These are phyloP conservation scores for Lates calcarifer DNA, from an alignment of 2,113 vertebrate genomes.

Conservation along the genomic window DNA sequence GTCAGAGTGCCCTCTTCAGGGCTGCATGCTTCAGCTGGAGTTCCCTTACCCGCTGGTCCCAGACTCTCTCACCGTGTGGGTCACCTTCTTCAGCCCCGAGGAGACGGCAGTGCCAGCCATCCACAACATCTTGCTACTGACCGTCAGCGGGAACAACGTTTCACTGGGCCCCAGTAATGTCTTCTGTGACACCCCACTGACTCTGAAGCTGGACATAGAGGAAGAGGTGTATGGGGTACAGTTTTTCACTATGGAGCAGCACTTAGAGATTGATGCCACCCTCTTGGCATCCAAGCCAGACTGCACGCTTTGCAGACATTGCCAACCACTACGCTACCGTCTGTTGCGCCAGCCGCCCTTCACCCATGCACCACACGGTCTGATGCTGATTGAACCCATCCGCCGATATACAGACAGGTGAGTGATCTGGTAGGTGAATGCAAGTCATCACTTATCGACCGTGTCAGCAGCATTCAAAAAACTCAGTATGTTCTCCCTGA, in stretches of 20 bases:
- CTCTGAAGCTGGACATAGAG: conserved; percentile 88
- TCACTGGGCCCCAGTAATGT: conserved; percentile 93
- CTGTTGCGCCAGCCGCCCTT: conserved; percentile 91
- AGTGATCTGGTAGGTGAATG: conserved; percentile 79
- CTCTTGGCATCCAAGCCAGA: conserved; percentile 91
- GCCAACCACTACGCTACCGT: conserved; percentile 90
- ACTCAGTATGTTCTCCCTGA: not conserved
- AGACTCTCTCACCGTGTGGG: conserved; percentile 94
- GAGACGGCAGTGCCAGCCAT: conserved; percentile 91
- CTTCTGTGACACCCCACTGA: conserved; percentile 95
- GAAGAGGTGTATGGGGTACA: conserved; percentile 93
- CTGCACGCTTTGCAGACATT: conserved; percentile 85
- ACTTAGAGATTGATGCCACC: conserved; percentile 95
- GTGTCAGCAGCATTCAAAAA: not conserved
- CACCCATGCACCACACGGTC: conserved; percentile 78
- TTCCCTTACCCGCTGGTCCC: conserved; percentile 91
- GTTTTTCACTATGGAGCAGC: conserved; percentile 96
- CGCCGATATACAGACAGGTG: conserved; percentile 93
- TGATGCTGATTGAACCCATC: conserved; percentile 86
- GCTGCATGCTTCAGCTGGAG: conserved; percentile 96
- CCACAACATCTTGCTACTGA: conserved; percentile 93
- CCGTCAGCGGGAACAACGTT: conserved; percentile 89
- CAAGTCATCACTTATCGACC: not conserved
- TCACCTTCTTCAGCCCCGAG: conserved; percentile 93
- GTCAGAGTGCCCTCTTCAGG: conserved; percentile 90